Evolutionary conservation across 2,888 invertebrate species (phyloP).

Genomic region (Synergus laeviventris): DNA sequence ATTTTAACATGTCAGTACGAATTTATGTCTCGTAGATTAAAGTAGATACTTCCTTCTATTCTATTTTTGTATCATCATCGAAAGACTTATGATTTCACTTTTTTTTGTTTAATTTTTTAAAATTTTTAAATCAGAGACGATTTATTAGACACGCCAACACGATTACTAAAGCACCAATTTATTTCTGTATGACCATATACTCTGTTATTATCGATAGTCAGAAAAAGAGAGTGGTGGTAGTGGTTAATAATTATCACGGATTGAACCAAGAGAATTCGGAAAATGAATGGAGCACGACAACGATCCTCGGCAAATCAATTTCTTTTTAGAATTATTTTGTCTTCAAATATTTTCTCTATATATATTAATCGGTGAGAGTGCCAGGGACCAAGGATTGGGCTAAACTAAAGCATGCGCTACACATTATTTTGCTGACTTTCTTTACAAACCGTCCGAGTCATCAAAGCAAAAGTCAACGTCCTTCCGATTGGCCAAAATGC

Average conservation of each 20-base stretch:
- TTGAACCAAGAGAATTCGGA: not conserved
- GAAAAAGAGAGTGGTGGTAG: not conserved
- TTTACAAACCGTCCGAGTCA: slow-evolving; percentile 52
- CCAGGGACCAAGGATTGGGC: slow-evolving; percentile 48
- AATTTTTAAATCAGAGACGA: too few species aligned
- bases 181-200: not conserved
- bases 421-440: slow-evolving; percentile 64
- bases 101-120: too few species aligned
- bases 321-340: not conserved
- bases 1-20: not conserved
- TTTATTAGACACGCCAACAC: not conserved
- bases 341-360: slow-evolving; percentile 1
- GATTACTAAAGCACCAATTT: not conserved
- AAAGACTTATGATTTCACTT: not conserved
- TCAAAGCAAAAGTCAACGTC: slow-evolving; percentile 47
- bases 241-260: not conserved
- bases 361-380: slow-evolving; percentile 47
- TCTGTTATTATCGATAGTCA: not conserved
- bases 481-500: slow-evolving; percentile 33
- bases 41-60: not conserved
- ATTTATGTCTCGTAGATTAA: not conserved
- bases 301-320: slow-evolving; percentile 10
- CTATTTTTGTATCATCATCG: not conserved
- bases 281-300: slow-evolving; percentile 2
- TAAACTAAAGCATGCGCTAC: slow-evolving; percentile 69